Conservation (phyloP, 2,888 invertebrate species). For the Dryobotodes eremita region DNA sequence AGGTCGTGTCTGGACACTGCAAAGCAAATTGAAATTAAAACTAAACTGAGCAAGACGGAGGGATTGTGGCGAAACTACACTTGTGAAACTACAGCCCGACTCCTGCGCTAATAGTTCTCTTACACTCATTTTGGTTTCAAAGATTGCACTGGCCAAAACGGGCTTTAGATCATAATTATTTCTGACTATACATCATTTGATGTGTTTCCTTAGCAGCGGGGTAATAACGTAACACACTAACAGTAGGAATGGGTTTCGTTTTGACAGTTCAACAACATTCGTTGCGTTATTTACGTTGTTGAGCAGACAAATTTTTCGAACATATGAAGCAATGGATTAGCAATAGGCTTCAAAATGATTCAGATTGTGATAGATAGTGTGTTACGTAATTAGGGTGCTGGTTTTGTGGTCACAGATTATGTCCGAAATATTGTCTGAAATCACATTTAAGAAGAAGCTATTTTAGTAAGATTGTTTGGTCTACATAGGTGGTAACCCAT, state of each 20-base stretch:
- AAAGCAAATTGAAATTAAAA: constrained; percentile 87
- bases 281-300: too few species aligned
- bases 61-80: constrained; percentile 80
- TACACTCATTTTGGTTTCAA: constrained; percentile 58
- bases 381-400: too few species aligned
- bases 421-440: constrained; percentile 31
- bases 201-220: constrained; percentile 33
- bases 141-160: constrained; percentile 59
- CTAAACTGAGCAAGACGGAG: constrained; percentile 80
- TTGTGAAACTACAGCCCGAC: constrained; percentile 75
- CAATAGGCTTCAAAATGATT: too few species aligned
- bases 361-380: too few species aligned
- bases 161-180: constrained; percentile 48
- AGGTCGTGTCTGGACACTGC: constrained; percentile 86
- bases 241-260: too few species aligned
- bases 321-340: too few species aligned
- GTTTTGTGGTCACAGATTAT: constrained; percentile 45
- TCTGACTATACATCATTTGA: constrained; percentile 26
- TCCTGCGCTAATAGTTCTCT: constrained; percentile 56
- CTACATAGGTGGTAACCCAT: background rate
- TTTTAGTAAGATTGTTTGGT: background rate
- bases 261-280: too few species aligned
- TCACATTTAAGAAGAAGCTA: background rate
- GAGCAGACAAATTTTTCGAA: too few species aligned
- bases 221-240: too few species aligned